Percentiles rank a stretch among this genome's conserved stretches.
These are phyloP conservation scores for Nesidiocoris tenuis DNA, from an alignment of 2,888 invertebrate species.

Conservation along the genomic window DNA sequence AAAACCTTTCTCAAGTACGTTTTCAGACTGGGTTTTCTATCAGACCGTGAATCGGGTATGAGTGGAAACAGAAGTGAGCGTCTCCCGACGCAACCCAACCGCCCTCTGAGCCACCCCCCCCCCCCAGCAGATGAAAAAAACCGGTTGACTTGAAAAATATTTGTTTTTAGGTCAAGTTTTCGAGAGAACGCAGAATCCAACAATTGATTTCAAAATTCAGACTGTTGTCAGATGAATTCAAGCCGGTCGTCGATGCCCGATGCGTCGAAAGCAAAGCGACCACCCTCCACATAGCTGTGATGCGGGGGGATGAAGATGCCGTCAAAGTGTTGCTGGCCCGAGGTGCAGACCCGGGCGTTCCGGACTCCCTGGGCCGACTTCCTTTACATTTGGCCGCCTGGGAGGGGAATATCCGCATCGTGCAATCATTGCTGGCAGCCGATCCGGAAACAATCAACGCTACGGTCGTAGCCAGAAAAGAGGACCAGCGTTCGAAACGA, in stretches of 20 bases:
- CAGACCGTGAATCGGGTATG: no score
- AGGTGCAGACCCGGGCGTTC: conserved; percentile 57
- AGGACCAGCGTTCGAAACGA: not conserved
- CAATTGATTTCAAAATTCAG: no score
- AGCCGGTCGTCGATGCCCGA: conserved; percentile 59
- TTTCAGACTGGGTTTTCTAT: no score
- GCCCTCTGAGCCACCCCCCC: no score
- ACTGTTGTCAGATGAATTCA: conserved; percentile 50
- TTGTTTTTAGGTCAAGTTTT: not conserved
- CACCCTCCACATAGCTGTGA: conserved; percentile 57
- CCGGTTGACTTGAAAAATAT: not conserved
- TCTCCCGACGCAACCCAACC: no score
- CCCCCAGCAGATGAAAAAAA: not conserved
- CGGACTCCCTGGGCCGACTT: conserved; percentile 57
- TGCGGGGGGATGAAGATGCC: conserved; percentile 54
- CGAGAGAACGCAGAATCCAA: no score
- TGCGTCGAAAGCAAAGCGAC: conserved; percentile 58
- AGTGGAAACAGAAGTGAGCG: no score
- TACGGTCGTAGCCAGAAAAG: not conserved
- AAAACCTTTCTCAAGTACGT: no score
- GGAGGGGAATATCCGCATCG: conserved; percentile 53
- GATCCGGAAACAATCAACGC: not conserved
- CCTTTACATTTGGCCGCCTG: conserved; percentile 59
- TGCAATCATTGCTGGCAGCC: conserved; percentile 3
- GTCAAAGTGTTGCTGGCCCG: conserved; percentile 54